Base-by-base conservation (phyloP, 1,140 invertebrate genomes). In the Trichogramma pretiosum region DNA sequence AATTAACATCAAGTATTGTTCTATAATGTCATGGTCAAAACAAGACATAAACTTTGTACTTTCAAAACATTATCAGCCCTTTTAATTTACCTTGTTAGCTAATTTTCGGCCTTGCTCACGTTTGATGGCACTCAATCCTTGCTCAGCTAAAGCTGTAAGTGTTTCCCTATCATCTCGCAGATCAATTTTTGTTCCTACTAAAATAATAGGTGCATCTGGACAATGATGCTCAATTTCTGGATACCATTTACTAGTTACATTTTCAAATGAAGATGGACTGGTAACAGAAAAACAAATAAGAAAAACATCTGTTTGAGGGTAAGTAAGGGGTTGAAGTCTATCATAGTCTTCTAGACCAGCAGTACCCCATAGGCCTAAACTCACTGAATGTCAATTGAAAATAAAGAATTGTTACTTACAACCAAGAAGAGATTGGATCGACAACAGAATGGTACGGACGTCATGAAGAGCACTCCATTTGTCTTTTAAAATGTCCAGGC, bases 141-240 rank as follows among this genome's bases (percentile, higher is more conserved):
- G 93, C 65, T 94, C 90, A 37, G 87, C 83, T 46, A 98, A 77
- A 47, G 83, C 77, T 58, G 89, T 89, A 48, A 98, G 73, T 14
- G 93, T 92, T 73, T 94, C 90, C 62, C 89, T 80, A 68, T 96
- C 92, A 73, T 96, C 93, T 65, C 93, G 76, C 60, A 97, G 80
- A 77, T 97, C 93, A 72, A 93, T 92, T 82, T 95, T 95, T 53
- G 91, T 95, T 56, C 92, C 92, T 64, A 98, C 94, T 67, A 99
- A 80, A 64, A 99, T 92, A 70, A 99, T 94, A 46, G 95, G 95
- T 46, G 93, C 91, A 77, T 96, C 93, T 46, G 94, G 93, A 74
- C 93, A 97, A 70, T 98, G 94, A 75, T 96, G 91, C 76, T 95
- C 93, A 57, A 99, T 94, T 82, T 99, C 96, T 46, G 95, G 94